Base-by-base conservation (phyloP, 2,113 vertebrate genomes). In the Tylochromis polylepis region DNA sequence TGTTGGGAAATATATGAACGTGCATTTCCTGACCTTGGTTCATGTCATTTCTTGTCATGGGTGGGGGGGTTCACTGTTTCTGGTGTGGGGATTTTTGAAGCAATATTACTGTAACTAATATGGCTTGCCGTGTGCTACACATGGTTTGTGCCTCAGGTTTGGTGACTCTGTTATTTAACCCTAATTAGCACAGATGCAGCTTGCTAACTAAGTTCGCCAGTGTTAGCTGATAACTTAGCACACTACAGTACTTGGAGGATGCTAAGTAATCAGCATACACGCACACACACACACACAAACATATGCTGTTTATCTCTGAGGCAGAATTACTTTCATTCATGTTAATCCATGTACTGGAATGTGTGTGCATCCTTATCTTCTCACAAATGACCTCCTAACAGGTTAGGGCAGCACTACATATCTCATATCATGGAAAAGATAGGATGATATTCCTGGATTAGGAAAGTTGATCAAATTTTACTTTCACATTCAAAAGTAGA, bases 121-220 rank as follows among this genome's bases (percentile, higher is more conserved):
- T 41, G 3, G 36, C 5, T 14, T n/a, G 22, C 36, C 41, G 36
- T 67, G 36, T 67, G 62, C 20, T 41, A 41, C 11, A 22, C 7
- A 0, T 15, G 20, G n/a, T 67, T 41, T 41, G 3, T 41, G 34
- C 34, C 6, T 2, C 2, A 1, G 34, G 20, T 67, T 15, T 67
- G 36, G 62, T 3, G 62, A 41, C 20, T 0, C 7, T 0, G 0
- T 1, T 41, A 9, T 41, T 41, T 14, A 41, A 15, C 36, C 1
- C 0, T 15, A 67, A 41, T 67, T 67, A 24, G 62, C 2, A 1
- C 0, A 0, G 4, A 22, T 41, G 6, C 20, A 22, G 34, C 36
- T 67, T 67, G 36, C 36, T 22, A 22, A 41, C 34, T 5, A 67
- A 8, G 34, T 67, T 67, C 41, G n/a, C 20, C 7, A 67, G 34